Evolutionary conservation across 2,888 invertebrate genomes (phyloP), one percentile per base, ranked within the genome.

Genomic region (Carabus problematicus): DNA sequence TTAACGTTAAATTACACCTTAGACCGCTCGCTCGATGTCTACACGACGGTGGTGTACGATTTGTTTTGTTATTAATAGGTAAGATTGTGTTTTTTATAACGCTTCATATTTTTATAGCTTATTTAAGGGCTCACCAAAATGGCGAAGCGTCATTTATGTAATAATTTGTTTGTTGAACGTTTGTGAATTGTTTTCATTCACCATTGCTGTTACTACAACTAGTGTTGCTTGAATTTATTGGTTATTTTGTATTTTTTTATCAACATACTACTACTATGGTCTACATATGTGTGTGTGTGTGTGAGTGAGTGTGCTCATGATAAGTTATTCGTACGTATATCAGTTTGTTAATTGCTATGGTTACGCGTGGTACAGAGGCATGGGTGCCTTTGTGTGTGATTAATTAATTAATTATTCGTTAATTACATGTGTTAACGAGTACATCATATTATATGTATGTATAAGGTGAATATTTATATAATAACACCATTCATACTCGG

Each of bases 121-220:
- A 79, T 81, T 79, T 79, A 80, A 78, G 82, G 80, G 80, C 81
- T 79, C 75, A 77, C 81, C 29, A 82, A 82, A 79, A 82, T 82
- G 82, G 82, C 82, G 81, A 77, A 75, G 79, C 79, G 78, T 78
- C 77, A 75, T 76, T 79, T 78, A 77, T 74, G 71, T 71, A 66
- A 70, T 71, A 70, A 60, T 52, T 72, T 70, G 63, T 52, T 60
- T 61, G 29, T 42, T 14, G n/a, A 7, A 45, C 14, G 29, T 29
- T 6, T 29, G 29, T 29, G 29, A 29, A 29, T 29, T 29, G 29
- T 29, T 29, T 29, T 29, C 29, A 29, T 29, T 6, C 29, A 29
- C n/a, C n/a, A n/a, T n/a, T n/a, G n/a, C n/a, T n/a, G n/a, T n/a
- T n/a, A n/a, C 29, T 29, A 29, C 29, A 29, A 12, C 14, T 45